These are phyloP conservation scores for Percopsis transmontana DNA, from an alignment of 2,113 vertebrate genomes.

Conservation along the genomic window DNA sequence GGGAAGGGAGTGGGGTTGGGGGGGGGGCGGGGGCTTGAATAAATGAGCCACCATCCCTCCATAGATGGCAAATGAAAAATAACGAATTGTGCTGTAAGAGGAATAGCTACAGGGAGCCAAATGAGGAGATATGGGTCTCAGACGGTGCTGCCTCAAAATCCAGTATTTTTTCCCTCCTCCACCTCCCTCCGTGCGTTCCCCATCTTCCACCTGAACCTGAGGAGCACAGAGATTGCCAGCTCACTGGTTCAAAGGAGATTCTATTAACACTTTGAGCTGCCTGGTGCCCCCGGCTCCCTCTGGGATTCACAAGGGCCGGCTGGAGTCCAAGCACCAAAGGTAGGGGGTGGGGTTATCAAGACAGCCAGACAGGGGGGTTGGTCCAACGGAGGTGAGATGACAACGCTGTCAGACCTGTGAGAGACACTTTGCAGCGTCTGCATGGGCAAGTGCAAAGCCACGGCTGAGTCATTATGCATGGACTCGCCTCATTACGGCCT, in stretches of 20 bases:
- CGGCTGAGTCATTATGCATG: conserved; percentile 4
- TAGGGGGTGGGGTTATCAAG: conserved; percentile 3
- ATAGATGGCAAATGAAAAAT: conserved; percentile 42
- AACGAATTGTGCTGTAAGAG: conserved; percentile 43
- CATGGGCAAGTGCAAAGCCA: not conserved
- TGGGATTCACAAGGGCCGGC: not conserved
- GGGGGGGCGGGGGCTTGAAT: not conserved
- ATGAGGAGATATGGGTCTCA: conserved; percentile 26
- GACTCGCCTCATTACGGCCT: conserved; percentile 25
- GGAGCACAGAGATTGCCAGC: conserved; percentile 21
- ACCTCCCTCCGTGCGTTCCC: not conserved
- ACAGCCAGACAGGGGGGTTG: not conserved
- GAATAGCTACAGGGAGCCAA: not conserved
- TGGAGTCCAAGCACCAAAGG: not conserved
- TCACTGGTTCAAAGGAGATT: conserved; percentile 34
- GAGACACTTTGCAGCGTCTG: conserved; percentile 4
- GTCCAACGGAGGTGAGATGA: not conserved
- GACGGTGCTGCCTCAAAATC: not conserved
- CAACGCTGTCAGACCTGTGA: conserved; percentile 7
- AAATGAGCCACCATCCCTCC: conserved; percentile 22
- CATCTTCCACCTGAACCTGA: conserved; percentile 2
- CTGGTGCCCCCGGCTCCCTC: not conserved
- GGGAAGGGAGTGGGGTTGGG: conserved; percentile 15
- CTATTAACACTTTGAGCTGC: conserved; percentile 32
- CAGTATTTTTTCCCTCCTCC: not conserved